These are phyloP conservation scores for Tenodera sinensis DNA, from an alignment of 2,888 invertebrate species.

Conservation along the genomic window DNA sequence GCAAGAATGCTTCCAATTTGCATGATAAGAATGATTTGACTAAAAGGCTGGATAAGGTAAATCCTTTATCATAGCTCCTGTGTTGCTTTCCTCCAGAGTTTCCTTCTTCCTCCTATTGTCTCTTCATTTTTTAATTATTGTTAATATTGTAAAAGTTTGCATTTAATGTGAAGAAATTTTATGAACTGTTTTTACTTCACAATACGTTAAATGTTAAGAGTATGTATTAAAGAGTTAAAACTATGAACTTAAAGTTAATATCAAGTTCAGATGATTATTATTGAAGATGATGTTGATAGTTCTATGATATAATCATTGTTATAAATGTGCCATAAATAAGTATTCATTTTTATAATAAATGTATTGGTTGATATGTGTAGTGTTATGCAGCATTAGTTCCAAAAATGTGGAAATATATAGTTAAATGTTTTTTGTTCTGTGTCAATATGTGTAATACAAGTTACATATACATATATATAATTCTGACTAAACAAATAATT, in stretches of 20 bases:
- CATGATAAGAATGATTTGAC: not conserved
- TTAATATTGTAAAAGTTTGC: not conserved
- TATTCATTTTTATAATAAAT: conserved; percentile 15
- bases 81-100: not conserved
- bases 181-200: conserved; percentile 13
- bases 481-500: not conserved
- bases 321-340: conserved; percentile 25
- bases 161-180: conserved; percentile 17
- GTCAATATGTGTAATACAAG: not conserved
- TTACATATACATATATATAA: not conserved
- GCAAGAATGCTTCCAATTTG: not conserved
- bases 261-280: conserved; percentile 3
- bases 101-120: not conserved
- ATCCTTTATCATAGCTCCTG: not conserved
- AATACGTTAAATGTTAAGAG: conserved; percentile 3
- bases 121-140: not conserved
- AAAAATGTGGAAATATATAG: not conserved
- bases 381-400: not conserved
- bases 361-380: conserved; percentile 3
- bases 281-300: conserved; percentile 7
- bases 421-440: not conserved
- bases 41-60: not conserved
- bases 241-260: not conserved
- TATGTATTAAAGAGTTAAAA: conserved; percentile 14
- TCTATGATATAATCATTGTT: conserved; percentile 24